phyloP scores from a whole-genome alignment of 2,888 invertebrate species.

The Podotricha telesiphe region DNA sequence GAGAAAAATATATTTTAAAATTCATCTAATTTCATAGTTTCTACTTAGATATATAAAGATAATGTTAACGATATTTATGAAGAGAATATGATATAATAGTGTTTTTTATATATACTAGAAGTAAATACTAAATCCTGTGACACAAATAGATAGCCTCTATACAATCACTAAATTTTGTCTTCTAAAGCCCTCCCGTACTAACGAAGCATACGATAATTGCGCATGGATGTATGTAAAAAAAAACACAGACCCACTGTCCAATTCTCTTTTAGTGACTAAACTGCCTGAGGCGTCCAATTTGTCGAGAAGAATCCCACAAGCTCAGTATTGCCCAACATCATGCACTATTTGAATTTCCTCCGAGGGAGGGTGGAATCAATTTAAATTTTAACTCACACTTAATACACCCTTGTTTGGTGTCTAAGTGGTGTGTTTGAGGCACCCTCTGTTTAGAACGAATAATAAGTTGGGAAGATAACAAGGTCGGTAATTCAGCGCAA shows the following conservation, averaged over 20 bases:
- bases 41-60: too few species aligned
- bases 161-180: not conserved
- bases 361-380: slow-evolving; percentile 80
- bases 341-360: slow-evolving; percentile 81
- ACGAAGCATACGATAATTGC: slow-evolving; percentile 69
- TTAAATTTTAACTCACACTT: slow-evolving; percentile 84
- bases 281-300: slow-evolving; percentile 81
- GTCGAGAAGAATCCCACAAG: slow-evolving; percentile 80
- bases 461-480: slow-evolving; percentile 80
- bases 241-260: slow-evolving; percentile 50
- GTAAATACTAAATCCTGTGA: not conserved
- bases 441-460: slow-evolving; percentile 79
- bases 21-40: too few species aligned
- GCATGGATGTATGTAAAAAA: slow-evolving; percentile 54
- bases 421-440: slow-evolving; percentile 82
- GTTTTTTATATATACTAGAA: too few species aligned
- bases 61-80: too few species aligned
- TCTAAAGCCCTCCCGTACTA: slow-evolving; percentile 55
- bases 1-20: too few species aligned
- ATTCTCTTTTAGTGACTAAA: slow-evolving; percentile 69
- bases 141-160: not conserved
- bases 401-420: slow-evolving; percentile 84
- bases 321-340: slow-evolving; percentile 77
- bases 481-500: slow-evolving; percentile 58
- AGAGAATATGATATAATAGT: too few species aligned